Evolutionary conservation across 2,888 invertebrate species (phyloP), one percentile per base, ranked within the genome.

Genomic region (Bruchidius siliquastri): DNA sequence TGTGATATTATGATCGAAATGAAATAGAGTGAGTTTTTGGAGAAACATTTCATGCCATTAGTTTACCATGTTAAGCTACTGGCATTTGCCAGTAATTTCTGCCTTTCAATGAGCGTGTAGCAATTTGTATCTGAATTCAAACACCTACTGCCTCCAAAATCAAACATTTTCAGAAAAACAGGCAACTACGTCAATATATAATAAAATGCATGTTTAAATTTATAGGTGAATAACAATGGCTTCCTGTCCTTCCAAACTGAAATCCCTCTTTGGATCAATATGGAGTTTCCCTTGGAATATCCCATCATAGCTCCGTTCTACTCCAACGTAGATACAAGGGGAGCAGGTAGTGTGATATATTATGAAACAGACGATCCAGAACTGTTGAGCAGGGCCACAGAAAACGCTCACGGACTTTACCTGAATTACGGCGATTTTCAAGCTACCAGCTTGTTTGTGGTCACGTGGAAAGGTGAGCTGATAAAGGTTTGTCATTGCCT

Each of bases 291-390:
- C 0, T 87, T 96, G 80, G 95, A 94, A 77, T 96, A 96, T 85
- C 94, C 97, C 0, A 90, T 95, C 0, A 95, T 98, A 80, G 95
- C 97, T 0, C 95, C 95, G 0, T 93, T 97, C 80, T 96, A 98
- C 85, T 92, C 96, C 0, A 97, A 98, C 85, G 91, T 98, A 3
- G 98, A 98, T 84, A 95, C 93, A 0, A 89, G 92, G 0, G 88
- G 87, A 13, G 88, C 90, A 0, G 96, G 97, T 18, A 87, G 88
- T 4, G 91, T 97, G 77, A 93, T 91, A 80, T 95, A 93, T 84
- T 89, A 91, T 77, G 92, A 93, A 84, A 91, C 92, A 0, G 86
- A 90, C 76, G 89, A 92, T 76, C 86, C 89, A 0, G 88, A 88
- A 68, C 84, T 91, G n/a, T 83, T 94, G 30, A 83, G 88, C 72